Evolutionary conservation across 2,797 vertebrate species (phyloP).

Genomic region (Platyrinchus mystaceus): DNA sequence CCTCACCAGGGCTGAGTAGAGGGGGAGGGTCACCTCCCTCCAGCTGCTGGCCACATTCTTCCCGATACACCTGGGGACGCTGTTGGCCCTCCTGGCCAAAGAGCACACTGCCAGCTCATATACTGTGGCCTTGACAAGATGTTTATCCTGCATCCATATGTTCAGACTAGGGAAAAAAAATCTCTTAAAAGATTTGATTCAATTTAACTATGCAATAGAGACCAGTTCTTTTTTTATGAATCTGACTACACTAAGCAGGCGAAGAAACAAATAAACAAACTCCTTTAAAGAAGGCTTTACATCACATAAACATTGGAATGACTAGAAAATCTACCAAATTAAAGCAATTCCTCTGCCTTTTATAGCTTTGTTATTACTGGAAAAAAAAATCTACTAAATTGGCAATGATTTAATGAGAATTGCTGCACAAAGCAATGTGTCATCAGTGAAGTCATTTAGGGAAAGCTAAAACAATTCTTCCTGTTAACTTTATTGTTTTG

Average conservation of each 20-base stretch:
- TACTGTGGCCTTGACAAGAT: background rate
- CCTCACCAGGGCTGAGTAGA: background rate
- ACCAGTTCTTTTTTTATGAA: background rate
- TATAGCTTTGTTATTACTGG: background rate
- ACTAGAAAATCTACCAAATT: background rate
- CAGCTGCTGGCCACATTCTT: background rate
- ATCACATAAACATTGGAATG: background rate
- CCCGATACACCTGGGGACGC: background rate
- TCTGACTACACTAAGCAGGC: background rate
- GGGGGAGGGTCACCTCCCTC: too few species aligned
- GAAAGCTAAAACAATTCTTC: background rate
- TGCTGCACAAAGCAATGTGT: background rate
- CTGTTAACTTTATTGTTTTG: background rate
- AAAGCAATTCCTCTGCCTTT: constrained; percentile 1
- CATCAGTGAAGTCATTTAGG: background rate
- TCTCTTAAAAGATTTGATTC: background rate
- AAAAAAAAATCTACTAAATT: background rate
- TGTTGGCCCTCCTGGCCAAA: background rate
- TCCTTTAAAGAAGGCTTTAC: background rate
- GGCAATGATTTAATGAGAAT: background rate
- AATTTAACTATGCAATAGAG: background rate
- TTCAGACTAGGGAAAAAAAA: background rate
- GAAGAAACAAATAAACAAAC: background rate
- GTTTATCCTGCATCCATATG: background rate
- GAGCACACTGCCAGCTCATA: fast-evolving